phyloP scores from a whole-genome alignment of 2,888 invertebrate species.

The Philereme vetulata region DNA sequence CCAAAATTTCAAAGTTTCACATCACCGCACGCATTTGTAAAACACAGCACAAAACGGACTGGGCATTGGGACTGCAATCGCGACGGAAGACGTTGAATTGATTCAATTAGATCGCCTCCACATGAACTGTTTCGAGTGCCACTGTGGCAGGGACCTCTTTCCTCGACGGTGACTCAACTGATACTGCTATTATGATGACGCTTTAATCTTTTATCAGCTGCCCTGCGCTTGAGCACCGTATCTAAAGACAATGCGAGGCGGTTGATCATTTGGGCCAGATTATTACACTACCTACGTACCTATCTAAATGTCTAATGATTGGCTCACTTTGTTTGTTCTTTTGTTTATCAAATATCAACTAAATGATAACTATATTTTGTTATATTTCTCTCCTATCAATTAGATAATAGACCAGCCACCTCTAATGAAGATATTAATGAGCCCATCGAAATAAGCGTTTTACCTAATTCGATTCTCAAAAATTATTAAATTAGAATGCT shows the following conservation, averaged over 20 bases:
- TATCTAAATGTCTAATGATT: slow-evolving; percentile 58
- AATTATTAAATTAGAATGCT: slow-evolving; percentile 25
- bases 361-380: slow-evolving; percentile 59
- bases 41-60: slow-evolving; percentile 39
- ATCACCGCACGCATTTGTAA: slow-evolving; percentile 45
- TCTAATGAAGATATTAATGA: slow-evolving; percentile 34
- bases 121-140: slow-evolving; percentile 45
- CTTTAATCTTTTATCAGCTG: slow-evolving; percentile 78
- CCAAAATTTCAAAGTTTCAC: slow-evolving; percentile 36
- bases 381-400: slow-evolving; percentile 45
- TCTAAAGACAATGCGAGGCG: slow-evolving; percentile 66
- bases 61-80: slow-evolving; percentile 51
- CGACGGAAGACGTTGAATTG: slow-evolving; percentile 75
- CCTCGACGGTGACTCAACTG: slow-evolving; percentile 66
- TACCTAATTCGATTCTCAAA: slow-evolving; percentile 16
- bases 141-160: slow-evolving; percentile 51
- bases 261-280: slow-evolving; percentile 60
- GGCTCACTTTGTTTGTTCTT: slow-evolving; percentile 16
- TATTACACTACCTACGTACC: slow-evolving; percentile 46
- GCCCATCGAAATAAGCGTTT: slow-evolving; percentile 2
- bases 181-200: slow-evolving; percentile 60
- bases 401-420: slow-evolving; percentile 27
- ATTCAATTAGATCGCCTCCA: slow-evolving; percentile 63
- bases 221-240: slow-evolving; percentile 59
- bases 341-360: slow-evolving; percentile 40